Percentiles rank a stretch among this genome's conserved stretches.
phyloP scores from a whole-genome alignment of 2,888 invertebrate species.

The Morpho achilles region DNA sequence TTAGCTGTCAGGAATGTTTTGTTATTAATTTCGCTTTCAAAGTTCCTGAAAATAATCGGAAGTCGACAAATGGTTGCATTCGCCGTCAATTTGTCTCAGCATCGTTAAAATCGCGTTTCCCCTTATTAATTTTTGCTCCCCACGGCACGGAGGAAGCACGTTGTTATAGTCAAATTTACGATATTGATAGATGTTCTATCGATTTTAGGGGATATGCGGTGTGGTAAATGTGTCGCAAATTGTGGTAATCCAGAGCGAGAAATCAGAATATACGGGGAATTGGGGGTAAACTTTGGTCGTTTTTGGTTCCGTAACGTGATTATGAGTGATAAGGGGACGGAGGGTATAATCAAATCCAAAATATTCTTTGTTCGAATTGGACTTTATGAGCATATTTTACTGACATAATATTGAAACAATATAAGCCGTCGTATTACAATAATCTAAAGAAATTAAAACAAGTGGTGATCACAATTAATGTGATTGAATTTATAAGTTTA shows the following conservation, averaged over 20 bases:
- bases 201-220: constrained; percentile 34
- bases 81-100: constrained; percentile 29
- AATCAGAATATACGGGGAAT: constrained; percentile 1
- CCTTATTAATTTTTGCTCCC: constrained; percentile 37
- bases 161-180: constrained; percentile 39
- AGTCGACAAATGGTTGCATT: constrained; percentile 10
- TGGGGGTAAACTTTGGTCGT: constrained; percentile 4
- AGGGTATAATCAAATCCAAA: not conserved
- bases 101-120: constrained; percentile 39
- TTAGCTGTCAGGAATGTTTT: too few species aligned
- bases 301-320: constrained; percentile 1
- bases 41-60: too few species aligned
- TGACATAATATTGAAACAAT: too few species aligned
- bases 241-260: constrained; percentile 33
- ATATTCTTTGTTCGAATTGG: not conserved
- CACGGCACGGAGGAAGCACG: constrained; percentile 32
- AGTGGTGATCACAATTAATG: too few species aligned
- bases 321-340: not conserved
- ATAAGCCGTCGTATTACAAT: too few species aligned
- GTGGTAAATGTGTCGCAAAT: constrained; percentile 48
- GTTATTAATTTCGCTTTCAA: too few species aligned
- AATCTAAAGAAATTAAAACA: too few species aligned
- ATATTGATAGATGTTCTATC: constrained; percentile 39
- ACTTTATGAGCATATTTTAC: too few species aligned
- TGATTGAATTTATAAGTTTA: too few species aligned